Conservation (phyloP, 2,888 invertebrate species). For the Pyrgus malvae region DNA sequence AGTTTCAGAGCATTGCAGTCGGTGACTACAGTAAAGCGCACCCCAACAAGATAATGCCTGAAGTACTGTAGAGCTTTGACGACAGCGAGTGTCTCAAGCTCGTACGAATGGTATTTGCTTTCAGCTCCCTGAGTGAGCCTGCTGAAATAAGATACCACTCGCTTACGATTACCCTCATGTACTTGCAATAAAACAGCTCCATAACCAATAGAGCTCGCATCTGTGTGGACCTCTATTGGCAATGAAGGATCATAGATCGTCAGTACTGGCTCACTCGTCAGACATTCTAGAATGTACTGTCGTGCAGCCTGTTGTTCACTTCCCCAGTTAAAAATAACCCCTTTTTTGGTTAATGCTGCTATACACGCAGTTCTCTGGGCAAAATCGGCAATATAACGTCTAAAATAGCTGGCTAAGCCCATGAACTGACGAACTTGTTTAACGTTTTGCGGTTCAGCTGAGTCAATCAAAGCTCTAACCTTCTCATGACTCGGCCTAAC, state of each 20-base stretch:
- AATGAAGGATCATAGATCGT: neutral
- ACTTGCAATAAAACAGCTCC: neutral
- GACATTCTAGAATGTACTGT: neutral
- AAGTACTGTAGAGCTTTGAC: constrained; percentile 32
- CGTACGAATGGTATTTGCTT: constrained; percentile 29
- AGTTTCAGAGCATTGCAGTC: constrained; percentile 43
- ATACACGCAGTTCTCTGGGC: neutral
- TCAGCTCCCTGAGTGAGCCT: constrained; percentile 30
- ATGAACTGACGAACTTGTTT: constrained; percentile 16
- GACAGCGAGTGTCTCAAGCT: constrained; percentile 31
- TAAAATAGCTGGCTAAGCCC: constrained; percentile 17
- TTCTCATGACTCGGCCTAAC: constrained; percentile 9
- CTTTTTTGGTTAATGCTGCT: neutral
- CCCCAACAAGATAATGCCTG: constrained; percentile 31
- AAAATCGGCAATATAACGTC: neutral
- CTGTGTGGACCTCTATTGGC: constrained; percentile 1
- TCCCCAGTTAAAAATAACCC: neutral
- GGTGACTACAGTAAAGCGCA: constrained; percentile 31
- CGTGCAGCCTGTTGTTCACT: neutral
- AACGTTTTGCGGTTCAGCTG: constrained; percentile 5
- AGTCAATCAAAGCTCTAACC: constrained; percentile 2
- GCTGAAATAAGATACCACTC: constrained; percentile 11
- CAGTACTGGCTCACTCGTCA: neutral
- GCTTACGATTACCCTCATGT: neutral
- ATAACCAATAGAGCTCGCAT: neutral